These are phyloP conservation scores for Triplophysa tibetana DNA, from an alignment of 2,113 vertebrate genomes.

Conservation along the genomic window DNA sequence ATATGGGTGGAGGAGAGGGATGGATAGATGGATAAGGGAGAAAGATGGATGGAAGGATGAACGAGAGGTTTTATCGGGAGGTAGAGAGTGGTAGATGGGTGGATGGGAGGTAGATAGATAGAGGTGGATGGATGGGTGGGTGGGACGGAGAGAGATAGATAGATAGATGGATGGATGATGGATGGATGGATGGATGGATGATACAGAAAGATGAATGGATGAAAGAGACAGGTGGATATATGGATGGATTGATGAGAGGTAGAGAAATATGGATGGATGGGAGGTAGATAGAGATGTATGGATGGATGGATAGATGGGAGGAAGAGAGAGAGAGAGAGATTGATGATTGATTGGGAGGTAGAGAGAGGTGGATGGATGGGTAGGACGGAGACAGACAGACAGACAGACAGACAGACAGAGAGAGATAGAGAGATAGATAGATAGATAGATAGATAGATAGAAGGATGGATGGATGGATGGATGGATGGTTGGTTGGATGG, in stretches of 20 bases:
- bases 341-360: background rate
- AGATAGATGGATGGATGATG: background rate
- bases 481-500: background rate
- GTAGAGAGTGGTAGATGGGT: background rate
- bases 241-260: background rate
- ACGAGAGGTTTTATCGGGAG: too few relatives aligned
- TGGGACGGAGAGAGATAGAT: background rate
- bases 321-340: background rate
- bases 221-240: background rate
- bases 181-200: background rate
- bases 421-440: too few relatives aligned
- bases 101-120: background rate
- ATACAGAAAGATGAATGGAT: background rate
- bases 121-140: background rate
- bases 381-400: too few relatives aligned
- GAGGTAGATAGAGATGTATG: too few relatives aligned
- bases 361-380: background rate
- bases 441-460: too few relatives aligned
- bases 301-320: background rate
- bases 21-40: background rate
- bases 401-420: too few relatives aligned
- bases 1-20: background rate
- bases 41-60: rapidly evolving
- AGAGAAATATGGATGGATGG: background rate
- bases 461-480: too few relatives aligned